Conservation (phyloP, 2,113 vertebrate genomes). For the Macquaria ambigua region DNA sequence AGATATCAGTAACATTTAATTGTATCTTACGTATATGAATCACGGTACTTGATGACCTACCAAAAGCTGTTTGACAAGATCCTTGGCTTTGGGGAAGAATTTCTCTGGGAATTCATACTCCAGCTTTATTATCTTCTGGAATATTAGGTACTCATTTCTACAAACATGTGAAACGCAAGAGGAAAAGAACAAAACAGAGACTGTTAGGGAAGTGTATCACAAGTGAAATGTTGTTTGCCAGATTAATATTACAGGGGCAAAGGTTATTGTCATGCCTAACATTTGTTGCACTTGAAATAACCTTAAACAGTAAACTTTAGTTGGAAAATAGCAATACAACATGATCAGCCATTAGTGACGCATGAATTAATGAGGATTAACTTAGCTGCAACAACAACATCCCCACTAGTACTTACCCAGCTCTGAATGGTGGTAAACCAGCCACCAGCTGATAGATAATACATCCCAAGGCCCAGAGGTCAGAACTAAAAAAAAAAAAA, state of each 20-base stretch:
- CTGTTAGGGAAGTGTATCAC: not conserved
- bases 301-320: not conserved
- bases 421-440: conserved; percentile 97
- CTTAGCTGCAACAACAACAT: not conserved
- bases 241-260: not conserved
- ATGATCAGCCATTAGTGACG: not conserved
- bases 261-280: not conserved
- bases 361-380: conserved; percentile 14
- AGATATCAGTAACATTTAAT: not conserved
- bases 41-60: conserved; percentile 79
- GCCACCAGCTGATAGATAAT: conserved; percentile 99
- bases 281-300: conserved; percentile 12
- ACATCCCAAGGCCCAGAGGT: conserved; percentile 99
- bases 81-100: conserved; percentile 99
- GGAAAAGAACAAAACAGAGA: not conserved
- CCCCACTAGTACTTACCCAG: conserved; percentile 88
- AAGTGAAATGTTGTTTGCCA: conserved; percentile 7
- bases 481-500: conserved; percentile 84
- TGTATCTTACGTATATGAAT: not conserved
- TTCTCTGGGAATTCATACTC: conserved; percentile 99
- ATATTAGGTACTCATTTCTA: conserved; percentile 99
- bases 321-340: not conserved
- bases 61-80: conserved; percentile 96
- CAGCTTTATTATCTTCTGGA: conserved; percentile 99
- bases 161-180: conserved; percentile 44